phyloP scores from a whole-genome alignment of 2,797 vertebrate species.

The Rhinogobio ventralis region DNA sequence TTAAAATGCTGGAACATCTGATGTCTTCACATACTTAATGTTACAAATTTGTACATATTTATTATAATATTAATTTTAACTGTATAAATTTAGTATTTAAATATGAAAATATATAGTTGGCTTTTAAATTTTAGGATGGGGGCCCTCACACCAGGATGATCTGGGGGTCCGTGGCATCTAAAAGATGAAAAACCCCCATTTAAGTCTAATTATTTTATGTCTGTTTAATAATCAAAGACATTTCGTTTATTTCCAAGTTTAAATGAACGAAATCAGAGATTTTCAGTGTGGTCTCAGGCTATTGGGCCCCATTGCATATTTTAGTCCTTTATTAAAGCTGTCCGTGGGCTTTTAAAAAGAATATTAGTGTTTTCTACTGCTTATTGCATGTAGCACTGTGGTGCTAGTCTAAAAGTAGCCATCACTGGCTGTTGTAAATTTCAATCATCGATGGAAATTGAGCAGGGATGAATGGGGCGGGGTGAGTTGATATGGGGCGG shows the following conservation, averaged over 20 bases:
- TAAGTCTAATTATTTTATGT: not conserved
- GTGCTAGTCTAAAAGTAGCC: constrained; percentile 20
- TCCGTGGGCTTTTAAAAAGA: not conserved
- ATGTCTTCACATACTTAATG: not conserved
- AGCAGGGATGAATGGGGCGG: constrained; percentile 9
- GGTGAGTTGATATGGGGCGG: constrained; percentile 33
- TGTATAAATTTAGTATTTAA: not conserved
- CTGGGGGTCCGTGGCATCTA: not conserved
- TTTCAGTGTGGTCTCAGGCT: not conserved
- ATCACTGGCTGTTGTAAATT: constrained; percentile 33
- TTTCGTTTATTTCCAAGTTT: not conserved
- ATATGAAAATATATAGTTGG: not conserved
- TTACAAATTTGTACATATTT: too few relatives aligned
- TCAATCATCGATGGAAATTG: constrained; percentile 31
- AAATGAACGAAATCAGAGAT: not conserved
- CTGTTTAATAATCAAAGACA: too few relatives aligned
- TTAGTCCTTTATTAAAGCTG: too few relatives aligned
- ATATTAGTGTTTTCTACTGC: not conserved
- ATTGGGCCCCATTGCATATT: not conserved
- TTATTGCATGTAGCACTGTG: not conserved
- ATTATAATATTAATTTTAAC: not conserved
- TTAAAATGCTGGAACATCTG: not conserved
- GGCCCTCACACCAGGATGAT: not conserved
- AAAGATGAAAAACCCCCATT: not conserved
- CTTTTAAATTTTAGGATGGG: not conserved